Evolutionary conservation across 2,797 vertebrate genomes (phyloP), one percentile per base, ranked within the genome.

Genomic region (Lutjanus argentimaculatus): DNA sequence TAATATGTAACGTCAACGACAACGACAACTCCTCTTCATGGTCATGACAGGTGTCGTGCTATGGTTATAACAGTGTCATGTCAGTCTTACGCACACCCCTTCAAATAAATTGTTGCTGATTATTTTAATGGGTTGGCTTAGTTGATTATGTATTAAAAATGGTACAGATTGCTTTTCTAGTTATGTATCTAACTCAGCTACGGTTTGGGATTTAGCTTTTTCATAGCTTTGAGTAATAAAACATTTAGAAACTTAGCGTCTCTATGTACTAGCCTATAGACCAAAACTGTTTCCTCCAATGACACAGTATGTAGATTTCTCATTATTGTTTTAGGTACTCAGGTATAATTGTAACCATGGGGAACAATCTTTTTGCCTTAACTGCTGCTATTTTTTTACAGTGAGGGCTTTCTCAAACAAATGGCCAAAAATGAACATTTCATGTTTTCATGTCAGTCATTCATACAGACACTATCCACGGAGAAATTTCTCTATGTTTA

Each of bases 351-450:
- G 90, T 88, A 91, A 92, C 85, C 72, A 83, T 77, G 74, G 88
- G 91, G 82, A 94, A 92, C 89, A 92, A 88, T 90, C 79, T 85
- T 92, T 92, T 92, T 92, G 92, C 92, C 93, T 94, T 94, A 94
- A 91, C 86, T 89, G 91, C 91, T 94, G 90, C 90, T 92, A 79
- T 87, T 84, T 84, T 86, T 93, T 87, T 78, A 89, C 68, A 87
- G 84, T 83, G 88, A 84, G 57, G 71, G 80, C 85, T 92, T 91
- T 90, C 69, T 82, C 80, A 84, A 80, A 80, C 69, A 78, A 80
- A 88, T 82, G 73, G 88, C 90, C 90, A 90, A 93, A 93, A 87
- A 91, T 75, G 7, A 85, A 75, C 61, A 76, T 83, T 62, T 85
- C n/a, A 63, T 66, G 67, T 84, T 85, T 70, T 56, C 46, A 13